Percentiles rank a stretch among this genome's conserved stretches.
These are phyloP conservation scores for Dorcus hopei DNA, from an alignment of 2,888 invertebrate genomes.

Conservation along the genomic window DNA sequence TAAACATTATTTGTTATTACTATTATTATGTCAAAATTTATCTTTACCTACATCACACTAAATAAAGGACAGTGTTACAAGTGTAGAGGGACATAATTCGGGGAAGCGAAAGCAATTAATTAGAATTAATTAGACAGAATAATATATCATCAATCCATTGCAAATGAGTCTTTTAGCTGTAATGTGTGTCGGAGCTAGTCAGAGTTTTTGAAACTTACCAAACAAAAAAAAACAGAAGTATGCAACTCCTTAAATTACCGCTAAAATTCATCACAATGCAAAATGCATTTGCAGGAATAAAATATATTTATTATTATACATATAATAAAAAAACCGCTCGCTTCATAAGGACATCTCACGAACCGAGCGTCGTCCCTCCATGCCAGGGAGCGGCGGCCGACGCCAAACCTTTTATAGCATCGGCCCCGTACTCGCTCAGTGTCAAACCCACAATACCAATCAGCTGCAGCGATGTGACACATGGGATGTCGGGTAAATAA, in stretches of 20 bases:
- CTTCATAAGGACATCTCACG: slow-evolving; percentile 43
- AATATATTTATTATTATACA: slow-evolving; percentile 62
- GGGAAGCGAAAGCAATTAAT: slow-evolving; percentile 40
- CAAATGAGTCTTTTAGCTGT: slow-evolving; percentile 47
- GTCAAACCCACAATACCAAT: slow-evolving; percentile 40
- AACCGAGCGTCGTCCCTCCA: slow-evolving; percentile 44
- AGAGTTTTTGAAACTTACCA: slow-evolving; percentile 24
- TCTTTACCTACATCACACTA: slow-evolving; percentile 48
- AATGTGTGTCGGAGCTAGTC: slow-evolving; percentile 39
- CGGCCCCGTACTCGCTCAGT: slow-evolving; percentile 33
- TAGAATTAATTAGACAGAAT: slow-evolving; percentile 8
- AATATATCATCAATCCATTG: slow-evolving; percentile 21
- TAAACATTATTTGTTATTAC: slow-evolving; percentile 22
- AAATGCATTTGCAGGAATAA: slow-evolving; percentile 78
- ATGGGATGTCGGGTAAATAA: slow-evolving; percentile 42
- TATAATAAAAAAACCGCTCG: slow-evolving; percentile 45
- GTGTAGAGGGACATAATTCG: slow-evolving; percentile 36
- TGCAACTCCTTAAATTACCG: slow-evolving; percentile 51
- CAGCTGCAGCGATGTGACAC: slow-evolving; percentile 42
- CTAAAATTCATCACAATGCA: slow-evolving; percentile 66
- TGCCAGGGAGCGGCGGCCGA: slow-evolving; percentile 34
- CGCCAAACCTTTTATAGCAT: background rate
- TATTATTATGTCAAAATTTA: slow-evolving; percentile 38
- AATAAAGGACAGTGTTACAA: slow-evolving; percentile 38
- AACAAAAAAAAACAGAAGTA: slow-evolving; percentile 47